Percentiles rank a stretch among this genome's conserved stretches.
These are phyloP conservation scores for Gadopsis bispinosus DNA, from an alignment of 2,797 vertebrate species.

Conservation along the genomic window DNA sequence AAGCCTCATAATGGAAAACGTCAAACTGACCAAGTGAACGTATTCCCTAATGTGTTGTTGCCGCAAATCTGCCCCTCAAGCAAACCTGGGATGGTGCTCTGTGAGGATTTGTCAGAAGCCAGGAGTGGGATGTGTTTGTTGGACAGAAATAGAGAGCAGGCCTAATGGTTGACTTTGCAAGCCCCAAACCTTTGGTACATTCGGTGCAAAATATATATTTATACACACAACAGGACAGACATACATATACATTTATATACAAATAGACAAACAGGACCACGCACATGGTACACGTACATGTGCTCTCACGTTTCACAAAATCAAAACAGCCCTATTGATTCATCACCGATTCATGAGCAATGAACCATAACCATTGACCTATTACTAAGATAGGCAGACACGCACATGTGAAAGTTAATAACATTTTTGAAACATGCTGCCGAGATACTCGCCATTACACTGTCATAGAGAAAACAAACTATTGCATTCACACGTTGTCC, in stretches of 20 bases:
- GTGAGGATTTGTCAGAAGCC: conserved; percentile 43
- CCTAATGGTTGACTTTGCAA: conserved; percentile 77
- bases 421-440: conserved; percentile 72
- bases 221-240: conserved; percentile 86
- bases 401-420: conserved; percentile 64
- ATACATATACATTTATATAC: conserved; percentile 86
- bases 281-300: conserved; percentile 79
- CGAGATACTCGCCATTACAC: conserved; percentile 62
- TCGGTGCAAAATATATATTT: conserved; percentile 94
- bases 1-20: conserved; percentile 59
- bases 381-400: conserved; percentile 77
- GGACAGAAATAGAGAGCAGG: conserved; percentile 70
- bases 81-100: conserved; percentile 57
- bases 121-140: conserved; percentile 57
- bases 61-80: conserved; percentile 53
- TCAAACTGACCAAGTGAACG: conserved; percentile 40
- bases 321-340: conserved; percentile 77
- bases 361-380: conserved; percentile 69
- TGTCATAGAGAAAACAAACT: conserved; percentile 53
- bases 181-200: conserved; percentile 92
- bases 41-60: conserved; percentile 39
- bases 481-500: conserved; percentile 30
- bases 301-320: conserved; percentile 74
- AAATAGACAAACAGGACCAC: conserved; percentile 79
- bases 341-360: conserved; percentile 56